A percentile compares a stretch with the other conserved stretches of the same genome.
Conservation (phyloP, 2,888 invertebrate genomes). For the Pherbina coryleti region DNA sequence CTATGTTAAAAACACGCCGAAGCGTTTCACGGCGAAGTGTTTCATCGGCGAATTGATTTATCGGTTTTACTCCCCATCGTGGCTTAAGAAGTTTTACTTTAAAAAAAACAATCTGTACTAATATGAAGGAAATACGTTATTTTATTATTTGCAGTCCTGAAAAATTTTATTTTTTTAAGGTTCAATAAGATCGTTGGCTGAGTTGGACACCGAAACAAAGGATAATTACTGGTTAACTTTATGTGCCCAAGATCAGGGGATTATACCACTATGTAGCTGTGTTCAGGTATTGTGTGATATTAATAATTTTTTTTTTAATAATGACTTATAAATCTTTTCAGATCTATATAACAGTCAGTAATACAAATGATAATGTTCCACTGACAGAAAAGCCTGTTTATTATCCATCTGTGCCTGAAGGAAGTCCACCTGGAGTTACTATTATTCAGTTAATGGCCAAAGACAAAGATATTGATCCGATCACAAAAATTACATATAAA, state of each 20-base stretch:
- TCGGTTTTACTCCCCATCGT: too few species aligned
- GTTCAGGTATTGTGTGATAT: slow-evolving; percentile 76
- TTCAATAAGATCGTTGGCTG: slow-evolving; percentile 83
- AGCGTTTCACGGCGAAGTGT: too few species aligned
- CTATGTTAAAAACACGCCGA: too few species aligned
- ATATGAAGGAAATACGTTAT: too few species aligned
- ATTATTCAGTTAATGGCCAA: slow-evolving; percentile 82
- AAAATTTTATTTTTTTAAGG: slow-evolving; percentile 72
- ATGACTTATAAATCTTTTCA: slow-evolving; percentile 59
- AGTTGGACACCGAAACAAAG: slow-evolving; percentile 90
- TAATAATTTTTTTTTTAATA: background rate
- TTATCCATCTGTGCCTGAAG: slow-evolving; percentile 84
- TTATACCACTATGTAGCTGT: slow-evolving; percentile 86
- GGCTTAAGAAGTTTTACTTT: too few species aligned
- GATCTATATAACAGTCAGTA: slow-evolving; percentile 86
- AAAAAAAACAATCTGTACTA: too few species aligned
- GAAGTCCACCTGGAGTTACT: slow-evolving; percentile 79
- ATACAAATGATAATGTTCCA: slow-evolving; percentile 96
- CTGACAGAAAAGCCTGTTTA: slow-evolving; percentile 89
- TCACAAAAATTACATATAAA: slow-evolving; percentile 79
- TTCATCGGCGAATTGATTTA: too few species aligned
- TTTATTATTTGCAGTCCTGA: background rate
- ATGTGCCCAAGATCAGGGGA: slow-evolving; percentile 91
- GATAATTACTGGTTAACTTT: slow-evolving; percentile 94
- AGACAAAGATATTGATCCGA: slow-evolving; percentile 82